Conservation (phyloP, 2,797 vertebrate species). For the Pseudochirops cupreus region DNA sequence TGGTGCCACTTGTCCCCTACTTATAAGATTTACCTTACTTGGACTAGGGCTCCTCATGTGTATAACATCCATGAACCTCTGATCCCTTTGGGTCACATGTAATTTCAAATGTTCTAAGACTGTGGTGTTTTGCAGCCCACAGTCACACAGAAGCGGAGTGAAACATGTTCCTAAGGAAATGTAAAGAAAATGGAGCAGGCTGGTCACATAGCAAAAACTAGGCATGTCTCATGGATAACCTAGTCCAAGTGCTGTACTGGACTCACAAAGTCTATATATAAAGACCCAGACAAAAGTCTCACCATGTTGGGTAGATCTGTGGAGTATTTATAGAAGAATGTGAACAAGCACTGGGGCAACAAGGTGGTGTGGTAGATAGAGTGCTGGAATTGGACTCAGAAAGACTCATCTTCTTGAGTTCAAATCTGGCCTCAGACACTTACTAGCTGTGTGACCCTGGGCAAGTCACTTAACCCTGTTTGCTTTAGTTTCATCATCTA, state of each 20-base stretch:
- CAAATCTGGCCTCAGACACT: not conserved
- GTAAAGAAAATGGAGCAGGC: not conserved
- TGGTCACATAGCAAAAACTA: not conserved
- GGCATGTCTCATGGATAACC: not conserved
- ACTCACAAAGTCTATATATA: not conserved
- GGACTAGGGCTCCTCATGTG: not conserved
- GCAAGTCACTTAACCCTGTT: not conserved
- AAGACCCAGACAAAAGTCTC: not conserved
- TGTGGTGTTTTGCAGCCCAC: not conserved
- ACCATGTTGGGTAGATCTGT: not conserved
- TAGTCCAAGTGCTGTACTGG: not conserved
- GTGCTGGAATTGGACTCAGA: not conserved
- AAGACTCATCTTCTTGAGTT: not conserved
- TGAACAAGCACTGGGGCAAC: not conserved
- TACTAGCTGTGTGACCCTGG: not conserved
- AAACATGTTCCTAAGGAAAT: not conserved
- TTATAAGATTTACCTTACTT: not conserved
- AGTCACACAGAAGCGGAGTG: not conserved
- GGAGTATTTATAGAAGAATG: not conserved
- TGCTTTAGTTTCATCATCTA: not conserved
- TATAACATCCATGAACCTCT: not conserved
- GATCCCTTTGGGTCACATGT: not conserved
- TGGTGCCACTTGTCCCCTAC: not conserved
- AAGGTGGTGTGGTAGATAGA: not conserved
- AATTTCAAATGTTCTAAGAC: not conserved